Percentiles rank a stretch among this genome's conserved stretches.
These are phyloP conservation scores for Hirtodrosophila cameraria DNA, from an alignment of 2,888 invertebrate species.

Conservation along the genomic window DNA sequence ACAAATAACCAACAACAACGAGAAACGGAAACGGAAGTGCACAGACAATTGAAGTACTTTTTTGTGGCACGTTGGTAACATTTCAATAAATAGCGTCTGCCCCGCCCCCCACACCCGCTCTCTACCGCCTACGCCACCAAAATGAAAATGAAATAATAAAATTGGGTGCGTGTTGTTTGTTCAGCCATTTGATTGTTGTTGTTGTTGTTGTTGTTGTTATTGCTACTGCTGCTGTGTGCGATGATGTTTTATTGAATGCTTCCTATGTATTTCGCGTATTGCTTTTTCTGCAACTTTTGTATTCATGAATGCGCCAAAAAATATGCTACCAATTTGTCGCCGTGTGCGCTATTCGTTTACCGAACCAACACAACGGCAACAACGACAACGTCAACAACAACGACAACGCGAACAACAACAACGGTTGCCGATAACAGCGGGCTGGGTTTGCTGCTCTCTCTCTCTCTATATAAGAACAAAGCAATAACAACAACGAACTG, in stretches of 20 bases:
- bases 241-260: conserved; percentile 78
- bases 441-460: too few species aligned
- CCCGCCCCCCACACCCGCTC: background rate
- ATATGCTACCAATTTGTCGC: conserved; percentile 79
- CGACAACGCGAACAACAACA: conserved; percentile 6
- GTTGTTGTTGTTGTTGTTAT: conserved; percentile 1
- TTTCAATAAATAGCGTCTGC: conserved; percentile 71
- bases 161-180: conserved; percentile 58
- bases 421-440: conserved; percentile 19
- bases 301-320: conserved; percentile 78
- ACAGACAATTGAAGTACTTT: conserved; percentile 77
- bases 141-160: conserved; percentile 44
- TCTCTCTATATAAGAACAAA: conserved; percentile 62
- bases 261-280: conserved; percentile 66
- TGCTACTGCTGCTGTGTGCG: conserved; percentile 41
- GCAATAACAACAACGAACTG: conserved; percentile 78
- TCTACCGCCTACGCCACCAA: background rate
- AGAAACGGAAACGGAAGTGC: conserved; percentile 76
- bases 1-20: conserved; percentile 29
- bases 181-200: conserved; percentile 37
- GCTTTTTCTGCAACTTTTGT: conserved; percentile 59
- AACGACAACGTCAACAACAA: conserved; percentile 10
- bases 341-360: conserved; percentile 65
- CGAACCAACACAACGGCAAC: conserved; percentile 24
- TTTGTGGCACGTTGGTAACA: conserved; percentile 73